Evolutionary conservation across 2,113 vertebrate genomes (phyloP).

Genomic region (Hylia prasina): DNA sequence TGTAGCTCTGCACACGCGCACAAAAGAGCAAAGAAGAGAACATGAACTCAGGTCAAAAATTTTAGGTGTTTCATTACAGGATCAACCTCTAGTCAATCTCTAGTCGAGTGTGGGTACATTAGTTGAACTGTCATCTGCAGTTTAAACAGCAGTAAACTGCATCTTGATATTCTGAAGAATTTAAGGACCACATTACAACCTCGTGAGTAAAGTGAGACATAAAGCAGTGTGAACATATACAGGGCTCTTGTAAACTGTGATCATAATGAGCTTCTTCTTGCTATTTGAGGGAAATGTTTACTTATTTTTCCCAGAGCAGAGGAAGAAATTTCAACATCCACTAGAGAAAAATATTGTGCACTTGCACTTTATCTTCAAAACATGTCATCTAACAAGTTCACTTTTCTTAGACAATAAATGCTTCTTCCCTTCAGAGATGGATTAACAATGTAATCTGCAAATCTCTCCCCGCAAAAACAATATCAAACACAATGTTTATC

Average conservation of each 20-base stretch:
- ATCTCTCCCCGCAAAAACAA: background rate
- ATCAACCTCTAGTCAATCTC: background rate
- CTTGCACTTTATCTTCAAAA: background rate
- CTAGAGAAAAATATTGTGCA: background rate
- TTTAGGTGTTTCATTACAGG: background rate
- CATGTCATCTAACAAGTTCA: background rate
- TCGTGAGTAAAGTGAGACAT: background rate
- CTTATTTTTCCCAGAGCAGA: background rate
- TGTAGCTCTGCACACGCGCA: background rate
- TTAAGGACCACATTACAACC: background rate
- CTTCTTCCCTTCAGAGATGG: background rate
- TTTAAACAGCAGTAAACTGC: background rate
- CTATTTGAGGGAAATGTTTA: background rate
- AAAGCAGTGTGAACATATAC: background rate
- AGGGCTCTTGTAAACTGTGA: background rate
- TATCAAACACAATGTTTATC: slow-evolving; percentile 24
- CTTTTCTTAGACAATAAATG: background rate
- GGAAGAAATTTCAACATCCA: background rate
- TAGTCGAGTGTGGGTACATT: background rate
- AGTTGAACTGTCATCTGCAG: background rate
- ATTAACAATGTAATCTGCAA: slow-evolving; percentile 30
- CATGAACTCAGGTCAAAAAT: background rate
- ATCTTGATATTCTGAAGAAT: background rate
- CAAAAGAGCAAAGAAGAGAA: background rate
- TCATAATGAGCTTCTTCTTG: background rate